Evolutionary conservation across 2,888 invertebrate genomes (phyloP).

Genomic region (Disparrhopalites patrizii): DNA sequence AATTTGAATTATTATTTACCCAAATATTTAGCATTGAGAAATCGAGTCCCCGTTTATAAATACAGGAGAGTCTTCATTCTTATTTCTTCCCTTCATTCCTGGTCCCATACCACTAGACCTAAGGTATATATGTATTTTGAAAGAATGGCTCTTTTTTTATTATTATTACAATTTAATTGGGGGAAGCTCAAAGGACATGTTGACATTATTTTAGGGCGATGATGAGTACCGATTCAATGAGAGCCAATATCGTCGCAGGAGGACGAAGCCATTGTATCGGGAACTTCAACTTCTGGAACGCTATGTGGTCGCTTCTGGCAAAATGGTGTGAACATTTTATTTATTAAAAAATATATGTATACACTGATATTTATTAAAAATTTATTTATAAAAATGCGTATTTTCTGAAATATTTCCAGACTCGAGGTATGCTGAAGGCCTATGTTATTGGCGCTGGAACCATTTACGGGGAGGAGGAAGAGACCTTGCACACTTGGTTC

Average conservation of each 20-base stretch:
- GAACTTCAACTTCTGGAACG: slow-evolving; percentile 45
- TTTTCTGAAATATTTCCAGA: slow-evolving; percentile 20
- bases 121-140: slow-evolving; percentile 7
- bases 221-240: slow-evolving; percentile 31
- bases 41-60: slow-evolving; percentile 31
- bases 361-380: slow-evolving; percentile 1
- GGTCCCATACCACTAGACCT: slow-evolving; percentile 37
- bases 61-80: slow-evolving; percentile 40
- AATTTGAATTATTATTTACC: not conserved
- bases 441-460: slow-evolving; percentile 61
- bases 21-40: slow-evolving; percentile 26
- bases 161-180: no score
- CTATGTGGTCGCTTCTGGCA: slow-evolving; percentile 45
- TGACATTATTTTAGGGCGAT: slow-evolving; percentile 8
- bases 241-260: slow-evolving; percentile 36
- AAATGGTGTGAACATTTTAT: slow-evolving; percentile 32
- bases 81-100: slow-evolving; percentile 43
- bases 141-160: not conserved
- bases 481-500: slow-evolving; percentile 62
- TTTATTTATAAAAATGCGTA: not conserved
- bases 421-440: slow-evolving; percentile 51
- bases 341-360: not conserved
- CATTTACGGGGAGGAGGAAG: slow-evolving; percentile 63
- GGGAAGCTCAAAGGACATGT: no score
- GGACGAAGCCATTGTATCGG: slow-evolving; percentile 40